These are phyloP conservation scores for Platerodrilus igneus DNA, from an alignment of 2,888 invertebrate genomes.

Conservation along the genomic window DNA sequence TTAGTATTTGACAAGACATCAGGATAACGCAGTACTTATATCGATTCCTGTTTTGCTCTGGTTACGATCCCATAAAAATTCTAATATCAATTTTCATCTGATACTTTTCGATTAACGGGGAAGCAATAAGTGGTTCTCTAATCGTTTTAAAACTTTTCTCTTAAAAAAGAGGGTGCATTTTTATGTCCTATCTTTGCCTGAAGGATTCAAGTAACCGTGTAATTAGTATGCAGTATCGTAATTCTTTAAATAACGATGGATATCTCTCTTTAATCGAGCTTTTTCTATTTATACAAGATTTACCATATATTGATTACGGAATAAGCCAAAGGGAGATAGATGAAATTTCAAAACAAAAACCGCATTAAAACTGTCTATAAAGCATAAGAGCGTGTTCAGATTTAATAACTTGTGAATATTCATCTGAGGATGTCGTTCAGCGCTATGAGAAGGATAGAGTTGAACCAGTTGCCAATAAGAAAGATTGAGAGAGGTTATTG, in stretches of 20 bases:
- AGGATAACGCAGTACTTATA: no score
- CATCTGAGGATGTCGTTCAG: constrained; percentile 41
- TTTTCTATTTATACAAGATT: no score
- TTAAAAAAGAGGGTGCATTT: constrained; percentile 43
- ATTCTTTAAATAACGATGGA: constrained; percentile 19
- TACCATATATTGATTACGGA: no score
- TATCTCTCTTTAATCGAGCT: background rate
- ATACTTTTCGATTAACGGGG: constrained; percentile 42
- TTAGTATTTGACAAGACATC: constrained; percentile 35
- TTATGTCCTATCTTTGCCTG: constrained; percentile 34
- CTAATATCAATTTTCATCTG: constrained; percentile 40
- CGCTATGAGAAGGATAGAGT: constrained; percentile 26
- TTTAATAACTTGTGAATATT: constrained; percentile 52
- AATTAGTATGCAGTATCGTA: constrained; percentile 25
- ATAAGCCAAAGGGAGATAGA: background rate
- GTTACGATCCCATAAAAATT: constrained; percentile 34
- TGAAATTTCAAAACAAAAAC: constrained; percentile 20
- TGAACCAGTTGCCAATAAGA: constrained; percentile 22
- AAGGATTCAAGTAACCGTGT: constrained; percentile 21
- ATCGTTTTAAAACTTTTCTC: constrained; percentile 46
- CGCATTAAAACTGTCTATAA: constrained; percentile 23
- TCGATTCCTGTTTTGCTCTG: no score
- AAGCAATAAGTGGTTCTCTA: constrained; percentile 44
- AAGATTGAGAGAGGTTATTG: constrained; percentile 28
- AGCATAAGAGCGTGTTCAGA: constrained; percentile 46